Evolutionary conservation across 1,140 invertebrate species (phyloP), one percentile per base, ranked within the genome.

Genomic region (Galleria mellonella): DNA sequence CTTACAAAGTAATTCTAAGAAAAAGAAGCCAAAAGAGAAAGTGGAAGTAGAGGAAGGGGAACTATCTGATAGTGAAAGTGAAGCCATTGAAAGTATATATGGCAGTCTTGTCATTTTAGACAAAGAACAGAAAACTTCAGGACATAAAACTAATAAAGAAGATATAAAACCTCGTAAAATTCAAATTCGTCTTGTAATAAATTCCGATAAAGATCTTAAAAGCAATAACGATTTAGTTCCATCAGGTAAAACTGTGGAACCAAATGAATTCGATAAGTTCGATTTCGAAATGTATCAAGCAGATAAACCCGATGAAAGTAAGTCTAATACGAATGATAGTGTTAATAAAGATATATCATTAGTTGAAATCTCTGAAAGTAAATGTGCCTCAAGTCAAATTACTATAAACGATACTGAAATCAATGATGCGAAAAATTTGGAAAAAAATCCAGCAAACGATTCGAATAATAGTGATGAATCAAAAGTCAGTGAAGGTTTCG

Each of bases 11-110:
- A 72, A 76, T 52, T 85, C 82, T 41, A 67, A 72, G 38, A 68
- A 55, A 7, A 74, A 67, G 47, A 55, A 54, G 37, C 17, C 30
- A 7, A 60, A 55, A 44, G 64, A 58, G 43, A 65, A 56, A 33
- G 51, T 65, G 28, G 86, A 87, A 52, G 51, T 82, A 11, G 79
- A 87, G 53, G 85, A 87, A 55, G 82, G 84, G 1, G 81, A 87
- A 60, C 44, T 86, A 31, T 81, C 82, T 11, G 82, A 85, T 35
- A 85, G 84, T 56, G 84, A 88, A 52, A 85, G 81, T 59, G 83
- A 88, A 60, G 62, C 74, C 29, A 83, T 87, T 51, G 71, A 75
- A 57, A 63, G 68, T 37, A 56, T 82, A 48, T 79, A 75, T 51
- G 83, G 87, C 11, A 88, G 79, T 41, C 33, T 68, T 13, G 51